Evolutionary conservation across 2,113 vertebrate species (phyloP).

Genomic region (Neogale vison): DNA sequence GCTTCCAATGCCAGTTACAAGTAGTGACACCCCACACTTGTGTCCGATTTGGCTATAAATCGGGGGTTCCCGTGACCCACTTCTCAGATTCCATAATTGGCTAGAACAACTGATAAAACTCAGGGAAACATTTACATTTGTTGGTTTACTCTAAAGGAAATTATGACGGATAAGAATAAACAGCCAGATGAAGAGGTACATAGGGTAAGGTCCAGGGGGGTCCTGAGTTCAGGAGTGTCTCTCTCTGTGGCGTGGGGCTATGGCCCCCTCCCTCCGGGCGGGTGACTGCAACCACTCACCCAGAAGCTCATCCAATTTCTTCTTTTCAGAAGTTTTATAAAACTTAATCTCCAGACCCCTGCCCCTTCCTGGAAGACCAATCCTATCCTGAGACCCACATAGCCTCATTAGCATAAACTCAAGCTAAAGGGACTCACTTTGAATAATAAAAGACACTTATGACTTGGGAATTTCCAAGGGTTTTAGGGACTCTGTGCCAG

Average conservation of each 20-base stretch:
- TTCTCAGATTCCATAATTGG: not conserved
- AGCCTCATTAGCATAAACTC: not conserved
- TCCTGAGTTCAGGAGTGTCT: not conserved
- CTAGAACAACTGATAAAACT: not conserved
- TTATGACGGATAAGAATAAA: not conserved
- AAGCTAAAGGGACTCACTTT: not conserved
- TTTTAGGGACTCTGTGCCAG: not conserved
- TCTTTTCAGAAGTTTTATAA: not conserved
- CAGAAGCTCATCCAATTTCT: not conserved
- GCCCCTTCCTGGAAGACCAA: not conserved
- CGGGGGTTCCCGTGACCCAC: not conserved
- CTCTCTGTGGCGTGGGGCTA: not conserved
- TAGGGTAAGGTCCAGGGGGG: not conserved
- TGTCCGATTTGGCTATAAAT: not conserved
- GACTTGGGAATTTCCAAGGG: not conserved
- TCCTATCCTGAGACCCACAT: not conserved
- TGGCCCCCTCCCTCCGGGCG: not conserved
- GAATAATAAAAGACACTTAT: not conserved
- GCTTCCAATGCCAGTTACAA: not conserved
- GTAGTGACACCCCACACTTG: not conserved
- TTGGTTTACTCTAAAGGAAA: not conserved
- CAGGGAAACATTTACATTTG: not conserved
- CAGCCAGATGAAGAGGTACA: not conserved
- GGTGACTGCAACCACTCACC: not conserved
- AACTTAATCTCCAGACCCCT: not conserved